Percentiles rank a stretch among this genome's conserved stretches.
phyloP scores from a whole-genome alignment of 2,113 vertebrate species.

The Notothenia rossii region DNA sequence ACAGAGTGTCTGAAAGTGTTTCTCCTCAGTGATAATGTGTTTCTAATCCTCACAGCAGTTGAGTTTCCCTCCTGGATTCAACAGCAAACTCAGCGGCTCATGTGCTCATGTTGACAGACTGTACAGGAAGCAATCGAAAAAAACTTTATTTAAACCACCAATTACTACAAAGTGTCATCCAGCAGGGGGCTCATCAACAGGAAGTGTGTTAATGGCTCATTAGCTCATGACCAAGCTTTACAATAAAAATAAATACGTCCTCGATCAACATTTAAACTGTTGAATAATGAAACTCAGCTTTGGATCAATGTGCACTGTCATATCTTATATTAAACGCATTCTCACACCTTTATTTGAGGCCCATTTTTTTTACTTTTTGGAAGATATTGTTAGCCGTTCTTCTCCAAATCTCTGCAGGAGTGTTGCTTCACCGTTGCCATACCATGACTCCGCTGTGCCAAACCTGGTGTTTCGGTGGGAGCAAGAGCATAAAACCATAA shows the following conservation, averaged over 20 bases:
- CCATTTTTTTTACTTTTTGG: no score
- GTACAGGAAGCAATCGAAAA: background rate
- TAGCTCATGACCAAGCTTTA: constrained; percentile 12
- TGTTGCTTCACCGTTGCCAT: background rate
- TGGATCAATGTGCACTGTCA: background rate
- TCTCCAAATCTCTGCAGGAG: constrained; percentile 27
- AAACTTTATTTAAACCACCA: constrained; percentile 26
- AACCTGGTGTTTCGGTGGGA: constrained; percentile 49
- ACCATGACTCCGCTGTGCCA: constrained; percentile 52
- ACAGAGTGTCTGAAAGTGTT: no score
- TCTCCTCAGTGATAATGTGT: background rate
- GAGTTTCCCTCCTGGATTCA: background rate
- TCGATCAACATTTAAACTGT: constrained; percentile 1
- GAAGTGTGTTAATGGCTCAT: background rate
- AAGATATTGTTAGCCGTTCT: no score
- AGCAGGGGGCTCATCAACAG: constrained; percentile 26
- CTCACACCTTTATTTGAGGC: background rate
- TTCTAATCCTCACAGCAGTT: background rate
- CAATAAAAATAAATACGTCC: background rate
- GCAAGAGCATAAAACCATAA: constrained; percentile 65
- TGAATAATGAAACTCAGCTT: background rate
- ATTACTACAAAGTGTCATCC: background rate
- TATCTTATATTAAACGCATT: background rate
- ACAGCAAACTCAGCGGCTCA: fast-evolving
- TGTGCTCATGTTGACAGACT: background rate